Base-by-base conservation (phyloP, 2,888 invertebrate species). In the Liodrosophila aerea region DNA sequence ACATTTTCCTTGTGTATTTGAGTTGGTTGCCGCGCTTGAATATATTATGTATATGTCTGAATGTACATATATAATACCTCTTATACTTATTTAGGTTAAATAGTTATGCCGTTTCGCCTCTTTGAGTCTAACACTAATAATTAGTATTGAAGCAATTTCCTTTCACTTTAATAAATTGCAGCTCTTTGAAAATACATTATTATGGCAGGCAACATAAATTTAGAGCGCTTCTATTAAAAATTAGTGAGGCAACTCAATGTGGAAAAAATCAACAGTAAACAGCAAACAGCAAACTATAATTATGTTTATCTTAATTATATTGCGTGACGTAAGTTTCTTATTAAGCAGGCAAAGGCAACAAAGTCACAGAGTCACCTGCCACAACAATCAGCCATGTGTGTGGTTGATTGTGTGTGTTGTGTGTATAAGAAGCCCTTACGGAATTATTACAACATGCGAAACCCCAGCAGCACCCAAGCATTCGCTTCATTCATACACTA, bases 251-350 rank as follows among this genome's bases (percentile, higher is more conserved):
- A 60, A 34, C 52, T 50, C 30, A 46, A 44, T 29, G 29, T 40
- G 43, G 44, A 44, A 53, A 61, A 58, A 62, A 56, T 41, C 47
- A 74, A 62, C 45, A 72, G 64, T 59, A 60, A 67, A 64, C 64
- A 72, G 64, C 60, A 60, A 67, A 64, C 64, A 56, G 59, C 64
- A 45, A 82, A 80, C 81, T 73, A 80, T 83, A 83, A 82, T 85
- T 85, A 82, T 83, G 83, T 83, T 82, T 82, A 82, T 82, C 85
- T 85, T 85, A 82, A 82, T 82, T 85, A 80, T 82, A 82, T 83
- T 80, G 83, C 82, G 83, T 82, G 82, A 83, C 68, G 74, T 66
- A 76, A 64, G 84, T 83, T 80, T 76, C 77, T 66, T 85, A 78
- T 85, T 83, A 80, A 73, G 69, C 72, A 58, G 56, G 60, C 74